phyloP scores from a whole-genome alignment of 2,113 vertebrate genomes.

The Ranitomeya variabilis region DNA sequence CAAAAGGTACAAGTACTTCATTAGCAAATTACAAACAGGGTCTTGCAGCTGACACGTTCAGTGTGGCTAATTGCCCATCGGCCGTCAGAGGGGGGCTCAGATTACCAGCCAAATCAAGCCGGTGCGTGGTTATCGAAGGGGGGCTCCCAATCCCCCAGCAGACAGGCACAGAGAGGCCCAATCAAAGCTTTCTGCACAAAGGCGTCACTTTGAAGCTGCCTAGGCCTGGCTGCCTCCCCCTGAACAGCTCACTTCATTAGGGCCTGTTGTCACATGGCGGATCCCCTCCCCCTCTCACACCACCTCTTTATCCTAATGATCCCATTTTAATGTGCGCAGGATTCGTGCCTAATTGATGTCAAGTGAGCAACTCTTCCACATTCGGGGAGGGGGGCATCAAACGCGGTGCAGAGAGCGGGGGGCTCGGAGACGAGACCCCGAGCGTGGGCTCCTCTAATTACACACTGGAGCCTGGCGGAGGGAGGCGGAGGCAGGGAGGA shows the following conservation, averaged over 20 bases:
- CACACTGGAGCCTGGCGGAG: slow-evolving; percentile 53
- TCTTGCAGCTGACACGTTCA: slow-evolving; percentile 83
- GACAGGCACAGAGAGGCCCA: slow-evolving; percentile 71
- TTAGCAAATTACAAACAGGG: slow-evolving; percentile 96
- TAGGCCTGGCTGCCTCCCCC: slow-evolving; percentile 62
- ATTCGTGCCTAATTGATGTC: slow-evolving; percentile 95
- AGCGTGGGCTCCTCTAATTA: slow-evolving; percentile 68
- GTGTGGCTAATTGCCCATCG: slow-evolving; percentile 86
- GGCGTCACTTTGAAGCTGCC: slow-evolving; percentile 79
- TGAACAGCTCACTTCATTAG: slow-evolving; percentile 85
- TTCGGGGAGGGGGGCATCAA: slow-evolving; percentile 85
- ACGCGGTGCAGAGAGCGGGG: slow-evolving; percentile 47
- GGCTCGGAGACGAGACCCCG: slow-evolving; percentile 59
- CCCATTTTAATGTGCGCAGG: slow-evolving; percentile 87
- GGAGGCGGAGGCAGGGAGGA: slow-evolving; percentile 34
- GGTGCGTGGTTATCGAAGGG: slow-evolving; percentile 76
- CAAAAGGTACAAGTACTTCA: slow-evolving; percentile 94
- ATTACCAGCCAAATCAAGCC: slow-evolving; percentile 78
- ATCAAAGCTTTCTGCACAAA: slow-evolving; percentile 82
- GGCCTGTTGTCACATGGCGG: slow-evolving; percentile 72
- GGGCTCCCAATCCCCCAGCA: slow-evolving; percentile 72
- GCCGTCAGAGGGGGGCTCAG: slow-evolving; percentile 63
- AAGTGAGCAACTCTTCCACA: slow-evolving; percentile 93
- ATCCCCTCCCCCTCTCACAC: slow-evolving; percentile 56
- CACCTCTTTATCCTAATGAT: slow-evolving; percentile 93